phyloP scores from a whole-genome alignment of 2,113 vertebrate species.

The Polypterus bichir region DNA sequence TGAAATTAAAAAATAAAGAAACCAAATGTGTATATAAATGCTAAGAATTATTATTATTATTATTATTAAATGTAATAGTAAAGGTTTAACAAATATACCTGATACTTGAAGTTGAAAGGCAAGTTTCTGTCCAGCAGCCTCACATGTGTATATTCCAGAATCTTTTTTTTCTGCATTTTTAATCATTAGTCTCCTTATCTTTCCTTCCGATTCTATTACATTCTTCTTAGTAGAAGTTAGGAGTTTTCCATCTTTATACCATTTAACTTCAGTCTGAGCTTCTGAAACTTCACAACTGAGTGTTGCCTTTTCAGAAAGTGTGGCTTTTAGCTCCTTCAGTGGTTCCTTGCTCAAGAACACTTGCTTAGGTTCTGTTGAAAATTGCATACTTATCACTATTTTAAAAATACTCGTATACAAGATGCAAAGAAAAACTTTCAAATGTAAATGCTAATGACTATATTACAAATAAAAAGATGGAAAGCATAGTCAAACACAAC shows the following conservation, averaged over 20 bases:
- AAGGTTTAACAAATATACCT: slow-evolving; percentile 29
- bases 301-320: slow-evolving; percentile 42
- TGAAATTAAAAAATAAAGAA: too few species aligned
- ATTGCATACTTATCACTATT: too few species aligned
- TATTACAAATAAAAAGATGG: too few species aligned
- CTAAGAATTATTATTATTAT: too few species aligned
- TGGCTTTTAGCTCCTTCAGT: slow-evolving; percentile 51
- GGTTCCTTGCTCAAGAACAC: slow-evolving; percentile 57
- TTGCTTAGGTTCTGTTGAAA: too few species aligned
- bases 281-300: slow-evolving; percentile 60
- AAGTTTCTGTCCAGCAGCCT: slow-evolving; percentile 54
- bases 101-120: slow-evolving; percentile 45
- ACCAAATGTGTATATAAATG: too few species aligned
- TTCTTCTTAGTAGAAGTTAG: slow-evolving; percentile 45
- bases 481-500: neutral
- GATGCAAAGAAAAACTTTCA: too few species aligned
- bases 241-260: slow-evolving; percentile 65
- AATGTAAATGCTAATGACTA: too few species aligned
- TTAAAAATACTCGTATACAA: too few species aligned
- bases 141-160: slow-evolving; percentile 62
- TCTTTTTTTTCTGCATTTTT: slow-evolving; percentile 62
- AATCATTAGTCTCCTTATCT: slow-evolving; percentile 47
- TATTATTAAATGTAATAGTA: too few species aligned
- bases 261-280: slow-evolving; percentile 54
- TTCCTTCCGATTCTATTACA: slow-evolving; percentile 42